Evolutionary conservation across 2,113 vertebrate species (phyloP), one percentile per base, ranked within the genome.

Genomic region (Vimba vimba): DNA sequence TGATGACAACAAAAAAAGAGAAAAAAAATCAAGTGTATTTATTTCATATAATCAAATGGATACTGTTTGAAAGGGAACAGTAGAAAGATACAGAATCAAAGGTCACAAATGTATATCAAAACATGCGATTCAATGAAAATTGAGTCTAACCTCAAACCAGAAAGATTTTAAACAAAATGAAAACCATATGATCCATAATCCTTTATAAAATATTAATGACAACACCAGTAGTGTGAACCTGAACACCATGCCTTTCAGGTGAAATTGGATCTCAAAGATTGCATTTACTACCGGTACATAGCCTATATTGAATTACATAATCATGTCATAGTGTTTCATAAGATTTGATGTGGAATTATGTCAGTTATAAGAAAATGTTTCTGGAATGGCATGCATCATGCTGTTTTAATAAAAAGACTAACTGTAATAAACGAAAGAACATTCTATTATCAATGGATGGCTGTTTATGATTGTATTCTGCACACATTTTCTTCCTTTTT

Each of bases 41-140:
- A 13, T 45, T 60, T 79, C 6, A 79, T 60, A 79, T 62, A 62
- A 62, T 79, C 77, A 79, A 43, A 60, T 60, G 3, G 19, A 79
- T 79, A 59, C 12, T 13, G 10, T n/a, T 36, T 39, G 52, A 79
- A 79, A 79, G 76, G 59, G 30, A n/a, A n/a, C n/a, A n/a, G n/a
- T n/a, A n/a, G n/a, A n/a, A n/a, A n/a, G n/a, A n/a, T n/a, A 36
- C 23, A 79, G 10, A 62, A 12, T 62, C 73, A 52, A 27, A 60
- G 6, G 33, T 43, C 77, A 39, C 23, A 33, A 60, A 79, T 23
- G 15, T 43, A 62, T n/a, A 79, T 39, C 6, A 79, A 78, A 23
- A 59, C 15, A 43, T 79, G 5, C 10, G 25, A 57, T 33, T 57
- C 17, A 36, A 13, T 78, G 9, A 23, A n/a, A 4, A 78, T 21